These are phyloP conservation scores for Paramormyrops kingsleyae DNA, from an alignment of 2,113 vertebrate genomes.

Conservation along the genomic window DNA sequence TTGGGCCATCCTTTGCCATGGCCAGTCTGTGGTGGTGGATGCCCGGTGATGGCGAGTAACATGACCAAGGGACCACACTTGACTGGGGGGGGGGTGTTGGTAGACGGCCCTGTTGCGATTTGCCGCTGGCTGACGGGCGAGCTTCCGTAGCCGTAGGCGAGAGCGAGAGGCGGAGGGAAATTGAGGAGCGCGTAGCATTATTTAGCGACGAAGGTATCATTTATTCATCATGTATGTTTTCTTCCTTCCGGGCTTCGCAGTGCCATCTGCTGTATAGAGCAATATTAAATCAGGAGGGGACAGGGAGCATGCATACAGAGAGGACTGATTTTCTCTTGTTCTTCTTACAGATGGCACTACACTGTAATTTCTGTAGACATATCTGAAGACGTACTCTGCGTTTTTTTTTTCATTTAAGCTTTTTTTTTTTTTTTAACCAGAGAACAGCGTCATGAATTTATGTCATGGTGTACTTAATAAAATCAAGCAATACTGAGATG, in stretches of 20 bases:
- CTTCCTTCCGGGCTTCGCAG: conserved; percentile 39
- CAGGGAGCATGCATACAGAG: conserved; percentile 15
- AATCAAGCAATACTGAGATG: background rate
- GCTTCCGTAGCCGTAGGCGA: background rate
- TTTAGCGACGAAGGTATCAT: conserved; percentile 43
- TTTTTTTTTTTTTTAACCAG: background rate
- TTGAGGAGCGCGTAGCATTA: conserved; percentile 33
- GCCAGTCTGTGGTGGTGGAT: background rate
- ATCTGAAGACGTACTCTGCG: conserved; percentile 26
- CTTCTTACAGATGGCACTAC: conserved; percentile 30
- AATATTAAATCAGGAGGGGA: conserved; percentile 29
- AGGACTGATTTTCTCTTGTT: conserved; percentile 34
- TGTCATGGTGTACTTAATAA: conserved; percentile 11
- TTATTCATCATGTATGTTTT: conserved; percentile 49
- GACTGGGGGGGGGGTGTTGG: background rate
- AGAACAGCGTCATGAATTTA: conserved; percentile 28
- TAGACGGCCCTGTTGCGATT: background rate
- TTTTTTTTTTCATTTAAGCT: background rate
- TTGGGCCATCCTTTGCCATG: background rate
- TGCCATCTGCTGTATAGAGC: conserved; percentile 44
- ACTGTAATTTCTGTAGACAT: conserved; percentile 26
- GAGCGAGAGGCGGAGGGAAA: conserved; percentile 19
- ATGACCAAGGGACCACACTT: background rate
- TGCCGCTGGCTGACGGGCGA: background rate
- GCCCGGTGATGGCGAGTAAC: background rate